Evolutionary conservation across 2,113 vertebrate genomes (phyloP).

Genomic region (Neolamprologus brichardi): DNA sequence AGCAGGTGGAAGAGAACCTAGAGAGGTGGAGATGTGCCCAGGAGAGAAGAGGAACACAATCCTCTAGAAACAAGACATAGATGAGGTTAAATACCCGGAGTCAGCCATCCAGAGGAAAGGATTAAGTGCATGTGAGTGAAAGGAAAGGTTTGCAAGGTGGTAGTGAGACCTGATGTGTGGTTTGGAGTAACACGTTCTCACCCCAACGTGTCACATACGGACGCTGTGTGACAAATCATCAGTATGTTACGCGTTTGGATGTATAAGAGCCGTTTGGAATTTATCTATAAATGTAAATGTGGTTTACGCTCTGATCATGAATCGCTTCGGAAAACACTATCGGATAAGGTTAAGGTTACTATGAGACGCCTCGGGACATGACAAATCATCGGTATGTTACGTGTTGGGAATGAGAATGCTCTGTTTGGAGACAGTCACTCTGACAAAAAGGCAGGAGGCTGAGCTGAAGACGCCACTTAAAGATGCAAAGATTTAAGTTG

Average conservation of each 20-base stretch:
- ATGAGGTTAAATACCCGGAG: not conserved
- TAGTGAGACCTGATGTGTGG: not conserved
- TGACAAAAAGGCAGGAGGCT: not conserved
- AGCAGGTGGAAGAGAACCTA: not conserved
- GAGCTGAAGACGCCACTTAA: accelerated
- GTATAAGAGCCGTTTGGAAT: accelerated
- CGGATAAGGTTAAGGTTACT: not conserved
- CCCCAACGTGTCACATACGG: accelerated
- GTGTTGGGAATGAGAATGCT: not conserved
- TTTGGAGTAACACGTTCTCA: not conserved
- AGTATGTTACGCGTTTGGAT: accelerated
- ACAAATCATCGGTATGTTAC: not conserved
- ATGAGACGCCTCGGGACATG: accelerated
- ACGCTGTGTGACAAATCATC: accelerated
- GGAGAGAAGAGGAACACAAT: not conserved
- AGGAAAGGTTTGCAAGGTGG: not conserved
- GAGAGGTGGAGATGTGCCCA: not conserved
- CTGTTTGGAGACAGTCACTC: not conserved
- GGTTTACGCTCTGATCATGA: not conserved
- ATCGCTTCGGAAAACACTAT: accelerated
- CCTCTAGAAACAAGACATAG: not conserved
- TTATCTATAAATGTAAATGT: not conserved
- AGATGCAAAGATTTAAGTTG: not conserved
- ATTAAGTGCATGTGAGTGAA: not conserved
- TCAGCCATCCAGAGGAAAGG: not conserved